phyloP scores from a whole-genome alignment of 2,797 vertebrate species.

The Corythornis leucogaster region DNA sequence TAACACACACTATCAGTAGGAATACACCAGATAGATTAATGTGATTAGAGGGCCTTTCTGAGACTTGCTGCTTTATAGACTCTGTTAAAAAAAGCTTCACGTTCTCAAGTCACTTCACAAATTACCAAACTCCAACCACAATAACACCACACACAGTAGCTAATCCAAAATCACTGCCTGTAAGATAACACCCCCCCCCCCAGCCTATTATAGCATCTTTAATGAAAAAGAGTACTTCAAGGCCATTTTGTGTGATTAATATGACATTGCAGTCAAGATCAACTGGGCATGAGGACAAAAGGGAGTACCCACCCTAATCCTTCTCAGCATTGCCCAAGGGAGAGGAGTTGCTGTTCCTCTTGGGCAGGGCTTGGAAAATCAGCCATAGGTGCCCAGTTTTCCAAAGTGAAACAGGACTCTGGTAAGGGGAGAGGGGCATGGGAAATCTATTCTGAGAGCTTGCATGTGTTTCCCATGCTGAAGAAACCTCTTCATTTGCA shows the following conservation, averaged over 20 bases:
- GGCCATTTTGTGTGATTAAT: neutral
- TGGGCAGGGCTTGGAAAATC: slow-evolving; percentile 39
- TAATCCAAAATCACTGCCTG: neutral
- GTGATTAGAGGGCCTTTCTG: neutral
- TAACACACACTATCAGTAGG: neutral
- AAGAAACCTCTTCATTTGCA: slow-evolving; percentile 4
- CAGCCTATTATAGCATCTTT: neutral
- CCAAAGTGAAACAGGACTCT: slow-evolving; percentile 56
- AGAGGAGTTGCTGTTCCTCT: neutral
- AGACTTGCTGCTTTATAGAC: neutral
- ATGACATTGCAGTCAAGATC: neutral
- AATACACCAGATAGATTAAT: neutral
- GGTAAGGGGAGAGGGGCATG: neutral
- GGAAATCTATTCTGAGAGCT: slow-evolving; percentile 53
- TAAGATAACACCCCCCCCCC: accelerated
- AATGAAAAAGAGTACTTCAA: neutral
- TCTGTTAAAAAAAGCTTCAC: neutral
- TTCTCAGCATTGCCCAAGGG: neutral
- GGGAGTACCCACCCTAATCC: neutral
- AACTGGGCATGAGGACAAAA: neutral
- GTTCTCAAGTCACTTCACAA: neutral
- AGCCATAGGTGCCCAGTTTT: slow-evolving; percentile 38
- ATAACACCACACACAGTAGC: neutral
- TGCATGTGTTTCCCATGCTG: slow-evolving; percentile 1
- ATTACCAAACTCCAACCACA: neutral